A percentile compares a stretch with the other conserved stretches of the same genome.
Conservation (phyloP, 2,888 invertebrate genomes). For the Ormia ochracea region DNA sequence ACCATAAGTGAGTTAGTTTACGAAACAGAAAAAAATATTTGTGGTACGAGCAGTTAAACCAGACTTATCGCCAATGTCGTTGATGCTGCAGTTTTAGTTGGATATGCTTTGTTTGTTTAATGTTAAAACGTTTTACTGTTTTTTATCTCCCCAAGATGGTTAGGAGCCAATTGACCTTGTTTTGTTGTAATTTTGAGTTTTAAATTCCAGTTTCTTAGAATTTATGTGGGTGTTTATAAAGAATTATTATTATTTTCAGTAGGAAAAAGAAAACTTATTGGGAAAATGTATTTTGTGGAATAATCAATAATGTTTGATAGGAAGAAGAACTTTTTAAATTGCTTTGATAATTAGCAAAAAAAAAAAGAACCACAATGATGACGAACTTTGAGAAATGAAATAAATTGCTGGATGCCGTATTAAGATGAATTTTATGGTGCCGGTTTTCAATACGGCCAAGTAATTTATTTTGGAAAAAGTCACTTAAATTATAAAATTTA, state of each 20-base stretch:
- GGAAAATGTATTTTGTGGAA: not conserved
- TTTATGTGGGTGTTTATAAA: constrained; percentile 60
- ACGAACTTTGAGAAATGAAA: not conserved
- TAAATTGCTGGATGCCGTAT: no score
- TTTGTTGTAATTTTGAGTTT: constrained; percentile 44
- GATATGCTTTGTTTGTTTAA: constrained; percentile 13
- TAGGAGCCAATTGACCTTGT: constrained; percentile 59
- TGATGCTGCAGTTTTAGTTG: not conserved
- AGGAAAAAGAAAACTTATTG: constrained; percentile 29
- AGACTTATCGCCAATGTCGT: constrained; percentile 25
- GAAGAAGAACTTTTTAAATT: not conserved
- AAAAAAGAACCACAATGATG: not conserved
- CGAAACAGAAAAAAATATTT: not conserved
- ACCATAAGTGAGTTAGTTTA: not conserved
- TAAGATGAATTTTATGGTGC: no score
- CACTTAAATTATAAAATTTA: no score
- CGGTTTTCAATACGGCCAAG: no score
- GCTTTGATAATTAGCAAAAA: not conserved
- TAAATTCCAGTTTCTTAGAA: constrained; percentile 22
- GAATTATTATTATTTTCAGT: constrained; percentile 42
- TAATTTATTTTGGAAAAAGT: no score
- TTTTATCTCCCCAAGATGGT: not conserved
- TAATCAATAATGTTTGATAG: not conserved
- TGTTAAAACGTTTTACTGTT: not conserved
- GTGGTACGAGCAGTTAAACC: not conserved